Base-by-base conservation (phyloP, 2,113 vertebrate genomes). In the Sminthopsis crassicaudata region DNA sequence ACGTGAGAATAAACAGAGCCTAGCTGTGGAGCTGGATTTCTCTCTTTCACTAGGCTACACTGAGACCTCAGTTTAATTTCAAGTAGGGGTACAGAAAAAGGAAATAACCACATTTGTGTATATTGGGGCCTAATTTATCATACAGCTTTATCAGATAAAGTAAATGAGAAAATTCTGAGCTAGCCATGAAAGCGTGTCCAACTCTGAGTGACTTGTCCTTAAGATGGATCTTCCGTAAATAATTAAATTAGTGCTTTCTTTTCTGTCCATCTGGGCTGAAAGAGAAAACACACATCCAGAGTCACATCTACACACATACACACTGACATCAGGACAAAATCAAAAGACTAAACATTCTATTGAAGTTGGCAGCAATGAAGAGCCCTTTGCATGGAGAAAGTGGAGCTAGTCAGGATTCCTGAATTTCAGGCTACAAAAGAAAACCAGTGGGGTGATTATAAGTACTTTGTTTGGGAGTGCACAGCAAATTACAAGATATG, bases 141-240 rank as follows among this genome's bases (percentile, higher is more conserved):
- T 53, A 91, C 30, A 55, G n/a, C 67, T 98, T 96, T 97, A 98
- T 94, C 91, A 96, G 97, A 97, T 89, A 95, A 97, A 98, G 94
- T 93, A 98, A 97, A 97, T 90, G 95, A 97, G 95, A 92, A 97
- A 98, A 98, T 90, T 92, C 94, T 55, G 42, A 94, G 93, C 51
- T 91, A 97, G 96, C 93, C 95, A 89, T 11, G 42, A 98, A 97
- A 97, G 94, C 89, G 93, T 96, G 97, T 97, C 95, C 96, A 98
- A 96, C 94, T 94, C 96, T 91, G 94, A 98, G 92, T 96, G 96
- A 95, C 96, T 95, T 94, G 92, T 96, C 94, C 93, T 96, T 96
- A 98, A 97, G 97, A 98, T 91, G 96, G 94, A 98, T 97, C 95
- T 96, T 97, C 97, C 92, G 94, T 96, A 98, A 98, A 97, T 97